Conservation (phyloP, 2,888 invertebrate genomes). For the Drosophila sordidula region DNA sequence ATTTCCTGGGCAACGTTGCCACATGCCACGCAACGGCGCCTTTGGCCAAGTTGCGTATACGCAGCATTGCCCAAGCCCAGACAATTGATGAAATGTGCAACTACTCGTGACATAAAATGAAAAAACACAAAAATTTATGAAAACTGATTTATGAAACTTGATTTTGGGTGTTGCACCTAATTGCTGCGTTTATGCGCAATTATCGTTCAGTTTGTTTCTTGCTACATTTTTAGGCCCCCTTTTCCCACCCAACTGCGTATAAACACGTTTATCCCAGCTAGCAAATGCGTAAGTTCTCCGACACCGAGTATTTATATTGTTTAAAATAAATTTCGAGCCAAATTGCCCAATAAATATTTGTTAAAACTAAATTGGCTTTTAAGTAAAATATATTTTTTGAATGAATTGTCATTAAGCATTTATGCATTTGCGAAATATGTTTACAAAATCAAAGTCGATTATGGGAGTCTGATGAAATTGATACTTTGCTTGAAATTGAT, state of each 20-base stretch:
- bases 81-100: conserved; percentile 4
- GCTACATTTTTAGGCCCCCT: background rate
- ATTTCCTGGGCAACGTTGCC: conserved; percentile 35
- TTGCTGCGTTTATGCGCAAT: conserved; percentile 39
- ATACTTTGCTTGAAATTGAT: too few species aligned
- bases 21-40: conserved; percentile 8
- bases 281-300: background rate
- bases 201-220: conserved; percentile 3
- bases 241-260: too few species aligned
- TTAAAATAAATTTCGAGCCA: too few species aligned
- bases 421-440: too few species aligned
- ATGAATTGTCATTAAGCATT: too few species aligned
- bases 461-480: too few species aligned
- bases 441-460: too few species aligned
- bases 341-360: background rate
- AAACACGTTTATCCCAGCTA: background rate
- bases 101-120: background rate
- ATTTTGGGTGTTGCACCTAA: conserved; percentile 30
- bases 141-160: background rate
- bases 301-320: background rate
- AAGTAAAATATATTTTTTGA: too few species aligned
- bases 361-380: background rate
- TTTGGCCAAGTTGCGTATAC: conserved; percentile 36
- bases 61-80: conserved; percentile 19
- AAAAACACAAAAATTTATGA: background rate